Conservation (phyloP, 1,140 invertebrate species). For the Ceratoteleas bidentatus region DNA sequence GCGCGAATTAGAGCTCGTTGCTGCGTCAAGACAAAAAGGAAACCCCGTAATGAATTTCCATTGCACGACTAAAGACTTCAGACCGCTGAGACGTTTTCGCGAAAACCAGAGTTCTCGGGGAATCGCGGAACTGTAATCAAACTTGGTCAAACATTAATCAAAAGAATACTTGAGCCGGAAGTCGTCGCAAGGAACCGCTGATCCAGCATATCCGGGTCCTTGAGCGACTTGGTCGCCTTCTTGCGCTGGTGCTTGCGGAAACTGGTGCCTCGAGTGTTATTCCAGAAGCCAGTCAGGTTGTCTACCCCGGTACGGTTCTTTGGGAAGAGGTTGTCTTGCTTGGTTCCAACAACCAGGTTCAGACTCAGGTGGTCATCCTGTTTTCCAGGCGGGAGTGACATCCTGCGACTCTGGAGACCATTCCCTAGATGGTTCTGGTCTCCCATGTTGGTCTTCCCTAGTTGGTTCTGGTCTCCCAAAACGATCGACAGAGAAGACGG, state of each 20-base stretch:
- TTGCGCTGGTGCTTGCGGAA: constrained; percentile 70
- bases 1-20: too few species aligned
- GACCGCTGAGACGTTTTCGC: too few species aligned
- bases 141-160: constrained; percentile 52
- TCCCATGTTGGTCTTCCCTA: constrained; percentile 2
- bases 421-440: neutral
- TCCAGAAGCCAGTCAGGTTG: constrained; percentile 72
- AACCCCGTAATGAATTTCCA: too few species aligned
- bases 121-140: constrained; percentile 16
- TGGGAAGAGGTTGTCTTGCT: neutral
- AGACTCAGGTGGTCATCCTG: too few species aligned
- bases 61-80: too few species aligned
- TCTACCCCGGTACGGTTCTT: constrained; percentile 70
- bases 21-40: too few species aligned
- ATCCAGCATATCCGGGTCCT: constrained; percentile 60
- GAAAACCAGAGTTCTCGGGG: too few species aligned
- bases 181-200: constrained; percentile 54
- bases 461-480: neutral
- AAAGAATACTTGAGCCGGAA: constrained; percentile 74
- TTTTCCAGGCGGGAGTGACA: too few species aligned
- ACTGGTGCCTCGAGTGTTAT: constrained; percentile 62
- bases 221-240: constrained; percentile 63
- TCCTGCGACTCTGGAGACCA: too few species aligned
- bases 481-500: constrained; percentile 24
- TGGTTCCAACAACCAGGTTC: too few species aligned